Evolutionary conservation across 2,888 invertebrate genomes (phyloP).

Genomic region (Coleophora flavipennella): DNA sequence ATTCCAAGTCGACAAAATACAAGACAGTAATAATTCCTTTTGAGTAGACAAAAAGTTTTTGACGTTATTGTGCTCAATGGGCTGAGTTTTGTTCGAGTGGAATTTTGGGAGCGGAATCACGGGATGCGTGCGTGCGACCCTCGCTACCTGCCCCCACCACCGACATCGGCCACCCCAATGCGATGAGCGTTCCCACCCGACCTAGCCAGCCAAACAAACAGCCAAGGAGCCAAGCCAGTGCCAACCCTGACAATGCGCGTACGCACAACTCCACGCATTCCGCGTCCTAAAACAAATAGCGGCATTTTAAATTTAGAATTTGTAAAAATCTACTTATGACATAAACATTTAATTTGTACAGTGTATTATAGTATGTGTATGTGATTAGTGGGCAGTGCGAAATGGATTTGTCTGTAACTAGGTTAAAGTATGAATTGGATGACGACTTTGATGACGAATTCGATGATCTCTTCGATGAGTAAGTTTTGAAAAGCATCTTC

Average conservation of each 20-base stretch:
- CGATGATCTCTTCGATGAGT: constrained; percentile 6
- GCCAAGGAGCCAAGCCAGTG: neutral
- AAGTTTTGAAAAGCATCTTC: constrained; percentile 1
- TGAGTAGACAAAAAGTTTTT: constrained; percentile 29
- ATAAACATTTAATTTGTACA: constrained; percentile 19
- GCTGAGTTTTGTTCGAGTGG: constrained; percentile 32
- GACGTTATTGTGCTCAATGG: constrained; percentile 22
- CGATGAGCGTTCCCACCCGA: neutral
- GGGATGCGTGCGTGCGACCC: constrained; percentile 26
- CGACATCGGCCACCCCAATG: constrained; percentile 8
- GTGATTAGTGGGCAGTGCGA: constrained; percentile 18
- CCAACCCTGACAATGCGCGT: constrained; percentile 25
- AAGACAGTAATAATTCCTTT: constrained; percentile 2
- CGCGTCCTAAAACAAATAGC: neutral
- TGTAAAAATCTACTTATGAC: constrained; percentile 23
- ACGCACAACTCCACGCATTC: constrained; percentile 24
- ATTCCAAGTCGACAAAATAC: too few species aligned
- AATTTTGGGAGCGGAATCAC: constrained; percentile 35
- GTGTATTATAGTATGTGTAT: constrained; percentile 26
- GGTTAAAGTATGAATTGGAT: constrained; percentile 46
- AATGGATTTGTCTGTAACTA: constrained; percentile 57
- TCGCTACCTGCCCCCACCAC: constrained; percentile 45
- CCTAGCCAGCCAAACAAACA: too few species aligned
- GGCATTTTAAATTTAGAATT: neutral
- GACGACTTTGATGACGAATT: constrained; percentile 37